phyloP scores from a whole-genome alignment of 1,140 invertebrate species.

The Phortica variegata region DNA sequence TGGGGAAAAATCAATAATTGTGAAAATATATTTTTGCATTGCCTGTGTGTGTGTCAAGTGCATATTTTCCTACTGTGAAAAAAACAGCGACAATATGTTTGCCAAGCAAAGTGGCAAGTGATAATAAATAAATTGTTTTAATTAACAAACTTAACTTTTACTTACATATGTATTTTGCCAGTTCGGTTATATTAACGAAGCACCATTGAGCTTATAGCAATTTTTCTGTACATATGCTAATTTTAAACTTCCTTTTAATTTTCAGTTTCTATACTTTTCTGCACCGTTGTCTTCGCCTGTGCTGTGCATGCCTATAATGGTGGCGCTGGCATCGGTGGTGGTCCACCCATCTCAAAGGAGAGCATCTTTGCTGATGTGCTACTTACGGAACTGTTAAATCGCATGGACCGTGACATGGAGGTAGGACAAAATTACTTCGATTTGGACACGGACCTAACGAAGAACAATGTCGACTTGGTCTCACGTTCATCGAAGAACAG shows the following conservation, averaged over 20 bases:
- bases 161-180: too few species aligned
- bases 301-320: constrained; percentile 24
- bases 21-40: neutral
- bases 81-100: constrained; percentile 51
- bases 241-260: neutral
- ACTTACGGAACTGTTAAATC: constrained; percentile 68
- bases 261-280: constrained; percentile 20
- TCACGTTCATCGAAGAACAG: constrained; percentile 60
- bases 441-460: constrained; percentile 59
- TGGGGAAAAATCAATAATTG: neutral
- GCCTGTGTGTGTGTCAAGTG: too few species aligned
- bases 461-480: constrained; percentile 57
- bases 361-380: constrained; percentile 63
- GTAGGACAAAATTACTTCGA: constrained; percentile 67
- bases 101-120: constrained; percentile 19
- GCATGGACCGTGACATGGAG: constrained; percentile 69
- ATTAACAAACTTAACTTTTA: too few species aligned
- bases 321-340: constrained; percentile 7
- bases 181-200: too few species aligned
- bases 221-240: neutral
- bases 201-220: neutral
- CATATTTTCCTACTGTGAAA: too few species aligned
- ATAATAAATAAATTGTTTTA: too few species aligned
- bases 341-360: constrained; percentile 34
- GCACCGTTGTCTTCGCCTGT: neutral